phyloP scores from a whole-genome alignment of 2,797 vertebrate genomes.

The Acanthurus tractus region DNA sequence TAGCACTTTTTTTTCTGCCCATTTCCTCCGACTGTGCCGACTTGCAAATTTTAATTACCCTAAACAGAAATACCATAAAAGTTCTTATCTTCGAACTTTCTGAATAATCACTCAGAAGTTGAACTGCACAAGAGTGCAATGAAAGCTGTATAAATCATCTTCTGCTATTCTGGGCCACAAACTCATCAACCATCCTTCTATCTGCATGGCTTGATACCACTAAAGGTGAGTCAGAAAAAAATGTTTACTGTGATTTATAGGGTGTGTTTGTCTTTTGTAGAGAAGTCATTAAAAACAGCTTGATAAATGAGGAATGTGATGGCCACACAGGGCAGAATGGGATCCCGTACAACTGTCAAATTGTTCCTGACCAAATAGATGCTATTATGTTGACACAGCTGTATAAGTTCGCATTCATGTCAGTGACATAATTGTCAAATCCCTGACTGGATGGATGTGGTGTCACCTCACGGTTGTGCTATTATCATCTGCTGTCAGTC shows the following conservation, averaged over 20 bases:
- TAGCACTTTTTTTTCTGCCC: too few species aligned
- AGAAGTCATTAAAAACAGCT: background rate
- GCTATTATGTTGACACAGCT: constrained; percentile 5
- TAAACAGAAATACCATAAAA: too few species aligned
- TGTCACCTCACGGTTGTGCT: constrained; percentile 14
- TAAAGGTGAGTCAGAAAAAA: background rate
- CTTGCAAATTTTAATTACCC: too few species aligned
- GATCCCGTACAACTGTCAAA: constrained; percentile 7
- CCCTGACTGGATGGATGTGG: constrained; percentile 3
- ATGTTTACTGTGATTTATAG: background rate
- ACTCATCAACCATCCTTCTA: too few species aligned
- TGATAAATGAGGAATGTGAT: background rate
- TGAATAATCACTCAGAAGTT: too few species aligned
- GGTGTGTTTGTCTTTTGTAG: background rate
- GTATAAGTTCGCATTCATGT: constrained; percentile 19
- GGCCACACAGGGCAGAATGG: background rate
- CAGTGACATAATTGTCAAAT: constrained; percentile 21
- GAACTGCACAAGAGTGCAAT: too few species aligned
- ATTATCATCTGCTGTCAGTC: constrained; percentile 17
- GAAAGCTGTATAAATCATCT: too few species aligned
- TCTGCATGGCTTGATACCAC: background rate
- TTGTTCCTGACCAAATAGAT: constrained; percentile 6
- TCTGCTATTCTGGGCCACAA: too few species aligned
- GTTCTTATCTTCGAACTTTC: too few species aligned
- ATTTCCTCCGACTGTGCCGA: too few species aligned